Conservation (phyloP, 2,888 invertebrate genomes). For the Amphiduros pacificus region DNA sequence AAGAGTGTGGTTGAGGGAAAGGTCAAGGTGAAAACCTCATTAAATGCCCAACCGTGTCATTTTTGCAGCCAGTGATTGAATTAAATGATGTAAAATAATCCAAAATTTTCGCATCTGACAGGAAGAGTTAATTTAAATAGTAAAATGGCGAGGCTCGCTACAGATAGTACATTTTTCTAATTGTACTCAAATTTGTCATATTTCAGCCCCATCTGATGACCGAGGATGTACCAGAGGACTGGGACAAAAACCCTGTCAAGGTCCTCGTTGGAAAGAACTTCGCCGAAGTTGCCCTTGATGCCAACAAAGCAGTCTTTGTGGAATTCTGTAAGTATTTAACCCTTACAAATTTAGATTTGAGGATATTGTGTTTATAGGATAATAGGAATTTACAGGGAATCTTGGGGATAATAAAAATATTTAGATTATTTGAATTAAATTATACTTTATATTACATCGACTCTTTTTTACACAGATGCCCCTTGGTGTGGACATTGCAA, state of each 20-base stretch:
- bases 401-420: neutral
- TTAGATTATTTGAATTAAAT: too few relatives aligned
- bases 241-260: slow-evolving; percentile 94
- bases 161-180: too few relatives aligned
- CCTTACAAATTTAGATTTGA: neutral
- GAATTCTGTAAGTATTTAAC: slow-evolving; percentile 86
- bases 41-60: too few relatives aligned
- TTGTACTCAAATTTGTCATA: slow-evolving; percentile 3
- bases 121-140: too few relatives aligned
- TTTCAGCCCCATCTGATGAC: slow-evolving; percentile 83
- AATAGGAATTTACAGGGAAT: neutral
- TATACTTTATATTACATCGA: too few relatives aligned
- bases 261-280: slow-evolving; percentile 93
- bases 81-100: too few relatives aligned
- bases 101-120: too few relatives aligned
- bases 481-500: slow-evolving; percentile 99
- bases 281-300: slow-evolving; percentile 85
- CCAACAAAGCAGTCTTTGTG: slow-evolving; percentile 88
- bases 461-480: slow-evolving; percentile 67
- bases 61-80: too few relatives aligned
- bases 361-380: neutral
- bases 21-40: slow-evolving; percentile 72
- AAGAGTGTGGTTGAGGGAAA: slow-evolving; percentile 87
- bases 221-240: slow-evolving; percentile 93
- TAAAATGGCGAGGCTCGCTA: too few relatives aligned